Base-by-base conservation (phyloP, 1,140 invertebrate genomes). In the Mylabris phalerata region DNA sequence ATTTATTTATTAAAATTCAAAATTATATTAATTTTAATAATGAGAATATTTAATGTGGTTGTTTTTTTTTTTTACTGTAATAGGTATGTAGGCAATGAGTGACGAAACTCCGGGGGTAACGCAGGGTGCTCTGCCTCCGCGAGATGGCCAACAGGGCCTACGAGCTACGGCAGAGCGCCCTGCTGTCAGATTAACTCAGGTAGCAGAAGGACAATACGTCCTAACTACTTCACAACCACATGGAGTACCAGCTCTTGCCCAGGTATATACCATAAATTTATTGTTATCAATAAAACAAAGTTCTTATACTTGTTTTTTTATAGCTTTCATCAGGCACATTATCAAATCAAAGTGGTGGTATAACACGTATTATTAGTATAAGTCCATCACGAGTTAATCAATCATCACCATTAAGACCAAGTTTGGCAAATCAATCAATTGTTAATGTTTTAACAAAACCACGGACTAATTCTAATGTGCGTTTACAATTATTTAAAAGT, bases 91-190 rank as follows among this genome's bases (percentile, higher is more conserved):
- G 66, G 60, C 61, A 64, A 75, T 75, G 73, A 75, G 72, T 67
- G 73, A 75, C 65, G 70, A 74, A 67, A 71, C 67, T 62, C 67
- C 70, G 67, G 72, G 73, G 71, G 71, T 64, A 66, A 70, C 64
- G 67, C 71, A 71, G 63, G 68, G 71, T 67, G 71, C 71, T 69
- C 66, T 70, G 72, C 69, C 71, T 67, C 70, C 68, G 66, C 65
- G 68, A 63, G 73, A 71, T 55, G 66, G 67, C 57, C 57, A 61
- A 38, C 51, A 46, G 55, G 55, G 61, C 57, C 59, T 64, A 59
- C 66, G 66, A 58, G 45, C 57, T 40, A 45, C 60, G 59, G 64
- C 61, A 65, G 68, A 69, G 64, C 66, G 66, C 65, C 68, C 69
- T 64, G 58, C 70, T 54, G 50, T 74, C 55, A 62, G 71, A 62